These are phyloP conservation scores for Pelecanus crispus DNA, from an alignment of 2,113 vertebrate genomes.

Conservation along the genomic window DNA sequence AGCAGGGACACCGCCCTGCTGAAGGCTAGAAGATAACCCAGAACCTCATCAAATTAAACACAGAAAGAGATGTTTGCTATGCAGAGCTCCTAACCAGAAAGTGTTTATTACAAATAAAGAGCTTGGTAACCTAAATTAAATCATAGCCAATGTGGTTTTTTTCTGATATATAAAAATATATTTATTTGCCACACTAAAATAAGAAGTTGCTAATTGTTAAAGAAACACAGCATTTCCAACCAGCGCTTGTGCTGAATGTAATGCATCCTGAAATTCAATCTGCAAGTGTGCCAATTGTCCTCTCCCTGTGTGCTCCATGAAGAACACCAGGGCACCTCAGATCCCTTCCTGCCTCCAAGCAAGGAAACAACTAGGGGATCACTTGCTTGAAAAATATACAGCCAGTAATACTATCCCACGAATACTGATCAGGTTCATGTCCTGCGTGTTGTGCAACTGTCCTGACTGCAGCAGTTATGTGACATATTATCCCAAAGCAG, in stretches of 20 bases:
- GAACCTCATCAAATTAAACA: not conserved
- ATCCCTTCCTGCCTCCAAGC: not conserved
- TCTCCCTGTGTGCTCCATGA: not conserved
- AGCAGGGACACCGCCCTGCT: not conserved
- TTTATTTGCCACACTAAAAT: not conserved
- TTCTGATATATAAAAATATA: not conserved
- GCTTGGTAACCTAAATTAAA: not conserved
- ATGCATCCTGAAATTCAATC: not conserved
- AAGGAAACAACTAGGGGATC: not conserved
- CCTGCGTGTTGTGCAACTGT: not conserved
- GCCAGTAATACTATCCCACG: not conserved
- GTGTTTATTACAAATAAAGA: not conserved
- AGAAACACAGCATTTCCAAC: not conserved
- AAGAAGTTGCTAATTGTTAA: not conserved
- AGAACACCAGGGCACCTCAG: not conserved
- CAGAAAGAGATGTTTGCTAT: not conserved
- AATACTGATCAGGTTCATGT: not conserved
- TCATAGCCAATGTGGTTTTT: rapidly evolving
- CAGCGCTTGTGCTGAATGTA: not conserved
- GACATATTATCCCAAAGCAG: not conserved
- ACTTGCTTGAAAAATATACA: not conserved
- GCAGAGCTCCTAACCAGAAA: not conserved
- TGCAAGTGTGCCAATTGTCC: not conserved
- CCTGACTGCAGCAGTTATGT: not conserved
- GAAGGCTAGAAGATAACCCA: not conserved